Evolutionary conservation across 2,888 invertebrate genomes (phyloP), one percentile per base, ranked within the genome.

Genomic region (Hypercompe scribonia): DNA sequence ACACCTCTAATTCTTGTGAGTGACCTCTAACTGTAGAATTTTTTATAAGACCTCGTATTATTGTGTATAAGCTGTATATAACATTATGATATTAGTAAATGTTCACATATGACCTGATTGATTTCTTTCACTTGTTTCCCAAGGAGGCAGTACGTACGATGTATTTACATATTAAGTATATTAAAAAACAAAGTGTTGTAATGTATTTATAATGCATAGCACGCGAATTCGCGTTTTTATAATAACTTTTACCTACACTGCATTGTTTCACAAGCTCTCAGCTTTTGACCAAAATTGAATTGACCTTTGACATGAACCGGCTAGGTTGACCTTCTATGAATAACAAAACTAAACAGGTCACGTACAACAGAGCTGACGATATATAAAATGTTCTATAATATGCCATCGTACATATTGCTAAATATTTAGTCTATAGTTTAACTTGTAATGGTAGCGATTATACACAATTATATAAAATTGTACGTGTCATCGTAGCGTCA

Each of bases 161-260:
- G 66, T 46, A 66, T 10, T 39, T 36, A 39, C 21, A 39, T 46
- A 15, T 28, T 15, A 39, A 39, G 13, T 39, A 39, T 33, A n/a
- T 42, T 21, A 28, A 71, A 75, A 78, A 77, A 83, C 72, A 75
- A 77, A 78, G 73, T 81, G 78, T 81, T 79, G 83, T 71, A 83
- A 86, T 81, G 72, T 77, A 74, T 76, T 83, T 85, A 84, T 83
- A 78, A 86, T 87, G 87, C 86, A 83, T 83, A 77, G 86, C 88
- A 87, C 86, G 86, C 86, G 88, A 87, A 80, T 80, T 83, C 33
- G 77, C 80, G 81, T 88, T 87, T 87, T 87, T 84, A 84, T 84
- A 86, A 83, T 74, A 77, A 74, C 77, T 79, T 78, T 79, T 81
- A 78, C 73, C 73, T 71, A 75, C 81, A 81, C 76, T 78, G 74